phyloP scores from a whole-genome alignment of 2,888 invertebrate species.

The Dryobotodes eremita region DNA sequence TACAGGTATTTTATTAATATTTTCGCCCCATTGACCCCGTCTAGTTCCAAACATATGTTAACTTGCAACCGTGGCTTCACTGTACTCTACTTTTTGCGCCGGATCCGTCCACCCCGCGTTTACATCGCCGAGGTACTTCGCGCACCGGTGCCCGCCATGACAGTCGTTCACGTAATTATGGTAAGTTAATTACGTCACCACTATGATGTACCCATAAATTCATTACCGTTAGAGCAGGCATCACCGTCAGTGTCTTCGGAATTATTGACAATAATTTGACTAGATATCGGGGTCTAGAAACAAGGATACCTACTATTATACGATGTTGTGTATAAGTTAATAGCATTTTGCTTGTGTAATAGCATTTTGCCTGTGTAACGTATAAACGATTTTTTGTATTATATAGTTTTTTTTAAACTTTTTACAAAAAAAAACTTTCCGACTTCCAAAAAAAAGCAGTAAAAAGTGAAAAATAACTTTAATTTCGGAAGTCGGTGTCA shows the following conservation, averaged over 20 bases:
- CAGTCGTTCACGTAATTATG: slow-evolving; percentile 33
- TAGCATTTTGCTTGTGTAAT: too few species aligned
- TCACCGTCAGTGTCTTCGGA: neutral
- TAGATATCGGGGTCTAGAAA: neutral
- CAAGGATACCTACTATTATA: too few species aligned
- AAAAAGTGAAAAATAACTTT: too few species aligned
- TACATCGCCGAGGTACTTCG: slow-evolving; percentile 32
- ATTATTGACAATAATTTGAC: neutral
- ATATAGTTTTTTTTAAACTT: too few species aligned
- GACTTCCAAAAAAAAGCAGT: too few species aligned
- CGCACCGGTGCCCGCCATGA: slow-evolving; percentile 54
- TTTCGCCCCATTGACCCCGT: neutral
- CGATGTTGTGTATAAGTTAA: too few species aligned
- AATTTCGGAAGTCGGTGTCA: too few species aligned
- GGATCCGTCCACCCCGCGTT: slow-evolving; percentile 15
- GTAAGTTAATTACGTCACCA: slow-evolving; percentile 51
- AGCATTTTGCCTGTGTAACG: too few species aligned
- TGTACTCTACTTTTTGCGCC: slow-evolving; percentile 36
- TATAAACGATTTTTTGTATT: too few species aligned
- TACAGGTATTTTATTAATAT: neutral
- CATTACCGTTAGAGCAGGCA: slow-evolving; percentile 14
- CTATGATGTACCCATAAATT: slow-evolving; percentile 24
- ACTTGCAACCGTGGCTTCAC: slow-evolving; percentile 1
- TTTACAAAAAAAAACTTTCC: too few species aligned
- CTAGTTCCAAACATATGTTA: slow-evolving; percentile 15